Evolutionary conservation across 2,888 invertebrate genomes (phyloP).

Genomic region (Tiphia femorata): DNA sequence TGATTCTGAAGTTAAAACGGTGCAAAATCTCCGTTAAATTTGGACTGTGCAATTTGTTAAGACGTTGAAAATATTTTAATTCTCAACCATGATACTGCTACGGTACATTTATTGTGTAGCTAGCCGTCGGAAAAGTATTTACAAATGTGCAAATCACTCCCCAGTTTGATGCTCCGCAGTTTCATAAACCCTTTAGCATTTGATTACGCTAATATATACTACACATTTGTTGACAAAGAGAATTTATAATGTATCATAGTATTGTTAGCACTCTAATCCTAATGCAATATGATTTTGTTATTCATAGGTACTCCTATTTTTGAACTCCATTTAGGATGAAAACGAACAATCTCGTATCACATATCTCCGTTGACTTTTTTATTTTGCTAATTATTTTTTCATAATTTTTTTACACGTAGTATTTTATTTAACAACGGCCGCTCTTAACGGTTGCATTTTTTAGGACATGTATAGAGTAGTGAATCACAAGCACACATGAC

Average conservation of each 20-base stretch:
- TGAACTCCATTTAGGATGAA: background rate
- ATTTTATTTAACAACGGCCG: too few relatives aligned
- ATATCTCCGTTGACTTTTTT: background rate
- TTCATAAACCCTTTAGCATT: background rate
- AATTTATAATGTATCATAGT: too few relatives aligned
- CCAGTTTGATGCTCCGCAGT: constrained; percentile 30
- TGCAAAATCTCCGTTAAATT: constrained; percentile 41
- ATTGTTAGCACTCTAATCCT: background rate
- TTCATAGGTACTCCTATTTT: background rate
- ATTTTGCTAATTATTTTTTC: background rate
- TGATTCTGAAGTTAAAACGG: constrained; percentile 15
- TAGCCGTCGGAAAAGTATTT: constrained; percentile 30
- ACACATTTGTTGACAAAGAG: background rate
- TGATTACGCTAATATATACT: background rate
- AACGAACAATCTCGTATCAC: background rate
- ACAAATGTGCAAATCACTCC: constrained; percentile 26
- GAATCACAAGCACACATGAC: constrained; percentile 12
- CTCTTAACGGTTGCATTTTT: constrained; percentile 9
- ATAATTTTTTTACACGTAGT: background rate
- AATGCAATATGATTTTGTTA: too few relatives aligned
- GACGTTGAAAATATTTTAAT: constrained; percentile 48
- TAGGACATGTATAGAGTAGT: background rate
- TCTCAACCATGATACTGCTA: constrained; percentile 33
- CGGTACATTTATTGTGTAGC: constrained; percentile 42
- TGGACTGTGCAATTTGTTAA: constrained; percentile 57